These are phyloP conservation scores for Diplolepis rosae DNA, from an alignment of 2,888 invertebrate species.

Conservation along the genomic window DNA sequence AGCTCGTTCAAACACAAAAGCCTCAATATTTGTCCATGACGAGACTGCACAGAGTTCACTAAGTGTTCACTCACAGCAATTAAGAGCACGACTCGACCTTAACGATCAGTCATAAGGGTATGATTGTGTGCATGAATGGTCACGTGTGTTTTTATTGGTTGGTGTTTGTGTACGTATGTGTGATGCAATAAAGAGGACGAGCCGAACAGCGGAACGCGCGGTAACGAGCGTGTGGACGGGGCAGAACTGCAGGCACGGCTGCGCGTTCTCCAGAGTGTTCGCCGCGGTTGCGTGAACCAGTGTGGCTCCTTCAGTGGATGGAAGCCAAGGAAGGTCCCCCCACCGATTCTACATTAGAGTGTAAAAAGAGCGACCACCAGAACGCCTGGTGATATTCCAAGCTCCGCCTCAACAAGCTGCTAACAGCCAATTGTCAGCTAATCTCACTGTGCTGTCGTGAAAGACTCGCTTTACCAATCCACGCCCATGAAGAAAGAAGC, in stretches of 20 bases:
- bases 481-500: constrained; percentile 17
- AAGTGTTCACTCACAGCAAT: constrained; percentile 44
- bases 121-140: constrained; percentile 4
- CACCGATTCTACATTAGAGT: constrained; percentile 31
- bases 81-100: constrained; percentile 13
- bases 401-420: constrained; percentile 35
- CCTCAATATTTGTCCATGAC: constrained; percentile 26
- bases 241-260: constrained; percentile 33
- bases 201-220: constrained; percentile 16
- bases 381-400: constrained; percentile 38
- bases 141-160: constrained; percentile 1
- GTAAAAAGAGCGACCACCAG: constrained; percentile 38
- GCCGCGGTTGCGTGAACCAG: constrained; percentile 72
- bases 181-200: constrained; percentile 30
- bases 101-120: constrained; percentile 4
- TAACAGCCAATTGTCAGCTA: constrained; percentile 14
- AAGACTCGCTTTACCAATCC: constrained; percentile 4
- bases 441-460: constrained; percentile 22
- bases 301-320: constrained; percentile 59
- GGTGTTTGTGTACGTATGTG: background rate
- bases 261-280: constrained; percentile 59
- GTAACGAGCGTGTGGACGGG: constrained; percentile 24
- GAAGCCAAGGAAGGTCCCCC: constrained; percentile 51
- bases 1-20: constrained; percentile 26
- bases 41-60: constrained; percentile 33